phyloP scores from a whole-genome alignment of 1,140 invertebrate genomes.

The Melitaea cinxia region DNA sequence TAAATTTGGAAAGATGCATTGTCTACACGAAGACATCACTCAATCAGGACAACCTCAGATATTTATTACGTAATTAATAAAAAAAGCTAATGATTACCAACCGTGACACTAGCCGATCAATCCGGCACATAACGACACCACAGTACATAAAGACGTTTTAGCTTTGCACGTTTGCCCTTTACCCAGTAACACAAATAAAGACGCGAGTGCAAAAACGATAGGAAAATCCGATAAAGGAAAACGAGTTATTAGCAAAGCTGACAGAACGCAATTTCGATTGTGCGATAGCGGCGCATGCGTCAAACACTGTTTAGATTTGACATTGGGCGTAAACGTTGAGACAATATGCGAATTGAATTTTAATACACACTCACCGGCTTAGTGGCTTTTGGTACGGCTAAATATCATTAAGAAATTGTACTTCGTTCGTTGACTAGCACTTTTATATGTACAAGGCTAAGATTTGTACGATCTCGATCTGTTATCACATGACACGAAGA shows the following conservation, averaged over 20 bases:
- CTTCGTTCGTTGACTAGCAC: too few relatives aligned
- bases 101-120: constrained; percentile 14
- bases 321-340: constrained; percentile 58
- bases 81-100: constrained; percentile 14
- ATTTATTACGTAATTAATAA: constrained; percentile 1
- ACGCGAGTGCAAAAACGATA: constrained; percentile 50
- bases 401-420: constrained; percentile 24
- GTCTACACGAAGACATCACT: too few relatives aligned
- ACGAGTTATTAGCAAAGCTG: constrained; percentile 26
- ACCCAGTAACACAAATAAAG: constrained; percentile 72
- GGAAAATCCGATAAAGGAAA: constrained; percentile 26
- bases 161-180: constrained; percentile 66
- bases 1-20: too few relatives aligned
- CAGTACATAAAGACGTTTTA: constrained; percentile 2
- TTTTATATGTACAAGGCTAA: constrained; percentile 4
- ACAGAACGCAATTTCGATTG: constrained; percentile 47
- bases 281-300: constrained; percentile 37
- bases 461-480: neutral
- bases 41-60: too few relatives aligned
- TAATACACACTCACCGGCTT: constrained; percentile 40
- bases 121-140: constrained; percentile 4
- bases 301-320: constrained; percentile 63
- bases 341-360: constrained; percentile 66
- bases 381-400: constrained; percentile 13
- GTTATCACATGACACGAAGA: constrained; percentile 51